Evolutionary conservation across 2,113 vertebrate genomes (phyloP), one percentile per base, ranked within the genome.

Genomic region (Lucifuga dentata): DNA sequence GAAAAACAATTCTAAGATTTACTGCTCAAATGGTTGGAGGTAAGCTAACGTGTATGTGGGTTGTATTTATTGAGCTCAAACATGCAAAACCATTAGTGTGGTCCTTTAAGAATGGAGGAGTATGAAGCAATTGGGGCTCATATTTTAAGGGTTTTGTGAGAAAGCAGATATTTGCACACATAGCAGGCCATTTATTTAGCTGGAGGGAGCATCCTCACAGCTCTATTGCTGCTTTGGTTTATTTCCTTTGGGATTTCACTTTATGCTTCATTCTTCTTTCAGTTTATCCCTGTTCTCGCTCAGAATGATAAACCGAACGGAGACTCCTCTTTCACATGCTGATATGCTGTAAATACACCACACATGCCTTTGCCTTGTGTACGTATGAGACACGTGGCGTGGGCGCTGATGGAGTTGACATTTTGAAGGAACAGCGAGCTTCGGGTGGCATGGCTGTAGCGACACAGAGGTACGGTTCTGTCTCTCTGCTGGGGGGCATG

Each of bases 381-480:
- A n/a, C 11, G 23, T 8, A 56, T 11, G n/a, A 58, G 9, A 48
- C 11, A 40, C 53, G 26, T 17, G 15, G 19, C 11, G 45, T 48
- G 39, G 38, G 49, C 4, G 40, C 16, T 41, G 44, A 60, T 56
- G 59, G 20, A 16, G 41, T 44, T 70, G 61, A 56, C 66, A 75
- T 71, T 75, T 61, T 24, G 33, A 65, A 35, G 38, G 38, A 26
- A 46, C 32, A 36, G 19, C 23, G 65, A 64, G 45, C 36, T 15
- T 56, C 26, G 36, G 50, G 5, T 36, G 19, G 16, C 11, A n/a
- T 26, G 44, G 41, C 39, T 6, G 6, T 48, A 2, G 29, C 24
- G 39, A 52, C 58, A 53, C 33, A 1, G 29, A 48, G 23, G 8
- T 26, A n/a, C n/a, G n/a, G n/a, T 8, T 29, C 19, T 9, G 3